Percentiles rank a stretch among this genome's conserved stretches.
Conservation (phyloP, 1,140 invertebrate genomes). For the Popillia japonica region DNA sequence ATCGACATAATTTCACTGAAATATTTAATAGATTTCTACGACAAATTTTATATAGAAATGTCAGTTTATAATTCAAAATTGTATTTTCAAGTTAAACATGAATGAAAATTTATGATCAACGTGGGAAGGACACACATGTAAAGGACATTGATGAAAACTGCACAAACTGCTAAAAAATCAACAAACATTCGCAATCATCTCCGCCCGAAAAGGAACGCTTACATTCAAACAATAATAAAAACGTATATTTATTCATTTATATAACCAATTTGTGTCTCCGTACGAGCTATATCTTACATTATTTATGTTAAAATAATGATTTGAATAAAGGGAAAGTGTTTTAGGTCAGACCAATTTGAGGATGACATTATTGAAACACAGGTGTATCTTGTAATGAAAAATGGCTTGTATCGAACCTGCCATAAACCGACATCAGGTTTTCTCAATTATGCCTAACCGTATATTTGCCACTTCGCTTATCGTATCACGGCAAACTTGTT, state of each 20-base stretch:
- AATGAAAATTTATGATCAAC: background rate
- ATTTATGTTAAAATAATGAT: background rate
- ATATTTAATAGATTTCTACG: too few species aligned
- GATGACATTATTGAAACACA: background rate
- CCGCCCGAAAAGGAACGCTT: background rate
- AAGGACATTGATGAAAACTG: background rate
- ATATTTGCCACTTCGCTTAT: background rate
- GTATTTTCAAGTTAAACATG: too few species aligned
- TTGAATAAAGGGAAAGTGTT: conserved; percentile 6
- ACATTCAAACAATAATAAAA: background rate
- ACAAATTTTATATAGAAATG: too few species aligned
- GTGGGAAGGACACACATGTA: background rate
- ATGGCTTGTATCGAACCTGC: background rate
- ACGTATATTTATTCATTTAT: background rate
- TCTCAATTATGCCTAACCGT: conserved; percentile 11
- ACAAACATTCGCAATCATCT: background rate
- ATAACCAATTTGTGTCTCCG: background rate
- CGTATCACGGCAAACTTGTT: background rate
- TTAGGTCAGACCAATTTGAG: background rate
- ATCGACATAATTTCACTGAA: too few species aligned
- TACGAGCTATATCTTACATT: background rate
- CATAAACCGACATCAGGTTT: background rate
- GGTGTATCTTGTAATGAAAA: background rate
- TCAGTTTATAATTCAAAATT: too few species aligned
- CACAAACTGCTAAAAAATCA: background rate